Evolutionary conservation across 2,113 vertebrate species (phyloP), one percentile per base, ranked within the genome.

Genomic region (Dicerorhinus sumatrensis): DNA sequence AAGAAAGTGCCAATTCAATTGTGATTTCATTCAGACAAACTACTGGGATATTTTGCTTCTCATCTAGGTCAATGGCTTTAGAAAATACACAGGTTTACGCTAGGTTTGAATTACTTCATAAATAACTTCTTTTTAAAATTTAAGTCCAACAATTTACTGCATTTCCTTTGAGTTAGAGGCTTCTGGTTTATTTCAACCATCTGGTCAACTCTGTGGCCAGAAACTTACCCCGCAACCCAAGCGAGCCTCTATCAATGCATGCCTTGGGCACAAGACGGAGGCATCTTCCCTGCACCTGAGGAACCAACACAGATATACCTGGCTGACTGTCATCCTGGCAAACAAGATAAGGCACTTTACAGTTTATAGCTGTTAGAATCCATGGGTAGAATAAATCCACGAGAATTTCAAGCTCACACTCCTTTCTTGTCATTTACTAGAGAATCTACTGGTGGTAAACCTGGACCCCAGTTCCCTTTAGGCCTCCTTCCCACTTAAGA

Each of bases 91-190:
- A 42, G 67, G 56, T 77, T 83, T 77, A 86, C 80, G 3, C 8
- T 82, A 33, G 18, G 29, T 94, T 67, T 90, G 27, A 81, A 96
- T 42, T 86, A 69, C 39, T 72, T 87, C 36, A 29, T 72, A 76
- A 92, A 70, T 27, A 20, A n/a, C 6, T 95, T 87, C 51, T 81
- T 96, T 92, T 90, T 8, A 69, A 94, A 93, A 69, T n/a, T 21
- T 42, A 95, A 58, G n/a, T 48, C 16, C 25, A 77, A 85, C 7
- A 20, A 69, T 54, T 75, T 17, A 60, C 12, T 56, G 8, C 42
- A 29, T 70, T 70, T 93, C 39, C 31, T 89, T 63, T 48, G 51
- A 33, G 39, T 25, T 81, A 36, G 42, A 39, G 42, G 58, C 60
- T 69, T 42, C 14, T 1, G 51, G 33, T 11, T 84, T 80, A 36